phyloP scores from a whole-genome alignment of 2,797 vertebrate genomes.

The Distichodus sexfasciatus region DNA sequence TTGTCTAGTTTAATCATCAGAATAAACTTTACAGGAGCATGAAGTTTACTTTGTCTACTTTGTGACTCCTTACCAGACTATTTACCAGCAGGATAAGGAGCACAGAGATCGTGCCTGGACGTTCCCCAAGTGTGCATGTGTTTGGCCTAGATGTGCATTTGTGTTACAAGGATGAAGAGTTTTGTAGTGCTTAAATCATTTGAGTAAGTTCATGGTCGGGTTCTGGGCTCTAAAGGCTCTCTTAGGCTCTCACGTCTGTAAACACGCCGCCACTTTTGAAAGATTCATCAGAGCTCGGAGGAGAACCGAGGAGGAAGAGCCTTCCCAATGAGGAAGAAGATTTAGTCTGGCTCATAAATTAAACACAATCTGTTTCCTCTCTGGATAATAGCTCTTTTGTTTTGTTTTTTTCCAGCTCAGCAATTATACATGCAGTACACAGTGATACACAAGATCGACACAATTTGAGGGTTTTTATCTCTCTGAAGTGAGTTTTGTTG shows the following conservation, averaged over 20 bases:
- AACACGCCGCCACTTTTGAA: slow-evolving; percentile 13
- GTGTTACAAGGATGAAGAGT: neutral
- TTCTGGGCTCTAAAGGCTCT: neutral
- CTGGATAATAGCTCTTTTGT: slow-evolving; percentile 19
- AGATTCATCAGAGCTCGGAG: slow-evolving; percentile 19
- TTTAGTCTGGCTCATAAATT: slow-evolving; percentile 24
- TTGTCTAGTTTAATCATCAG: too few species aligned
- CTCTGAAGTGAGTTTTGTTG: too few species aligned
- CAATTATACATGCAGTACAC: slow-evolving; percentile 4
- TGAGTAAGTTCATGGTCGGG: neutral
- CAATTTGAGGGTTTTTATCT: too few species aligned
- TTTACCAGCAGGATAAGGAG: too few species aligned
- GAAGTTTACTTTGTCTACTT: too few species aligned
- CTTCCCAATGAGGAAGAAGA: slow-evolving; percentile 23
- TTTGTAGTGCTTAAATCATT: neutral
- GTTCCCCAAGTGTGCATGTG: neutral
- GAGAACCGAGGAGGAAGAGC: slow-evolving; percentile 3
- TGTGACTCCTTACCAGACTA: too few species aligned
- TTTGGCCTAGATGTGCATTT: neutral
- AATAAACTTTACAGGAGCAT: too few species aligned
- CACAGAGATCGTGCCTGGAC: too few species aligned
- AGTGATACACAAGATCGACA: neutral
- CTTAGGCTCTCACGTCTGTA: neutral
- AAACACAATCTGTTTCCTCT: slow-evolving; percentile 29
- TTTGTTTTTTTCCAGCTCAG: neutral